phyloP scores from a whole-genome alignment of 2,888 invertebrate genomes.

The Agrenia bidenticulata region DNA sequence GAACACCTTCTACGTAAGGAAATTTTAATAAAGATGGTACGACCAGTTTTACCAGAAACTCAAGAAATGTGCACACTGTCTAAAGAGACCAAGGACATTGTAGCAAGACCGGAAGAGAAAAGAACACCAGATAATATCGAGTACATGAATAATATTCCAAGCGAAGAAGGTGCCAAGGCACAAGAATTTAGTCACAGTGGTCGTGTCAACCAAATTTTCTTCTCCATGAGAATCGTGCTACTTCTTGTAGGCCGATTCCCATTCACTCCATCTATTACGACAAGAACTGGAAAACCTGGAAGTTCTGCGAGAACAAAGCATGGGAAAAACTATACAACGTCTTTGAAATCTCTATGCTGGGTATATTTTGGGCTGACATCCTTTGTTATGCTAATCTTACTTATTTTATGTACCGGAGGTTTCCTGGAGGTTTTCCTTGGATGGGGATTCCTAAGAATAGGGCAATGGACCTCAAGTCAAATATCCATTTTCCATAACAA shows the following conservation, averaged over 20 bases:
- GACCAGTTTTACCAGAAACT: too few species aligned
- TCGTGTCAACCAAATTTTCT: conserved; percentile 26
- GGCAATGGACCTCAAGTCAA: conserved; percentile 15
- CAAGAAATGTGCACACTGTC: too few species aligned
- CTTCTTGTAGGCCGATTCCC: conserved; percentile 33
- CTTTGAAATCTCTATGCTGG: conserved; percentile 30
- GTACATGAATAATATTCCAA: too few species aligned
- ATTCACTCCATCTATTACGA: conserved; percentile 20
- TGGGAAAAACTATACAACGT: conserved; percentile 17
- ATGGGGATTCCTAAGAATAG: conserved; percentile 23
- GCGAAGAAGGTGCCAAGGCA: too few species aligned
- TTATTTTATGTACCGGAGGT: conserved; percentile 26
- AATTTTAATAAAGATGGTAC: too few species aligned
- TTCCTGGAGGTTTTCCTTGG: conserved; percentile 33
- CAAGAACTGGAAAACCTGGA: background rate
- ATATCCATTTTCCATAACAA: conserved; percentile 25
- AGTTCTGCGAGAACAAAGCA: background rate
- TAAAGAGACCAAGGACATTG: too few species aligned
- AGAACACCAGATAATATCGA: too few species aligned
- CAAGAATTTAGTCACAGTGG: conserved; percentile 7
- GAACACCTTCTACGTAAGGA: too few species aligned
- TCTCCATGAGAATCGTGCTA: conserved; percentile 24
- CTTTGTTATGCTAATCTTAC: conserved; percentile 15
- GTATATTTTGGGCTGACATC: conserved; percentile 39
- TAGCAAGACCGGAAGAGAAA: too few species aligned